Evolutionary conservation across 2,113 vertebrate species (phyloP).

Genomic region (Tragelaphus scriptus): DNA sequence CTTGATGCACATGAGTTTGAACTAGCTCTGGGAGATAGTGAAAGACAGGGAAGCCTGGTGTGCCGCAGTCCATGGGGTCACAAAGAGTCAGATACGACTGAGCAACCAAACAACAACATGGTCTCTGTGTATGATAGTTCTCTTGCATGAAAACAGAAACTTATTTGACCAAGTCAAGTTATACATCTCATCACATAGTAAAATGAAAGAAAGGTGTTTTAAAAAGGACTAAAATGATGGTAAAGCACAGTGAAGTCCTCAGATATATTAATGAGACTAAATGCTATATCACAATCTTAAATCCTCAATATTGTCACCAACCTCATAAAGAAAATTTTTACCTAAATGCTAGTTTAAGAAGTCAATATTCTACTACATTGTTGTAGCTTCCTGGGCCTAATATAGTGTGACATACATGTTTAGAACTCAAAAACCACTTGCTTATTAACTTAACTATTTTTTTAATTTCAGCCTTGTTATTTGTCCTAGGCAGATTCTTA

Average conservation of each 20-base stretch:
- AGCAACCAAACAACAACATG: accelerated
- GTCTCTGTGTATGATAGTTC: background rate
- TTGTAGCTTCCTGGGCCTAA: background rate
- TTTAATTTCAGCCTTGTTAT: background rate
- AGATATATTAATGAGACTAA: slow-evolving; percentile 1
- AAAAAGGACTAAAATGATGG: background rate
- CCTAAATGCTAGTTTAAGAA: background rate
- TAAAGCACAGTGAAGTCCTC: background rate
- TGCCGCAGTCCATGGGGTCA: background rate
- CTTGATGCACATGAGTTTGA: background rate
- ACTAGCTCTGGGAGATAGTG: background rate
- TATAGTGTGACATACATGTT: background rate
- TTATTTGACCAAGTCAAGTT: background rate
- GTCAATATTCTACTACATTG: background rate
- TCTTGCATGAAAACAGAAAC: background rate
- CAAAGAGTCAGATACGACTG: background rate
- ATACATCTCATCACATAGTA: background rate
- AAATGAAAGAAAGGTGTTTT: background rate
- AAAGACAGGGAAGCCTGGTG: background rate
- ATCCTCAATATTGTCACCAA: background rate
- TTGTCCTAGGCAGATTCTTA: background rate
- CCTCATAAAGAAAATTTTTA: background rate
- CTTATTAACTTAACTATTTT: background rate
- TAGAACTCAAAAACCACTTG: background rate
- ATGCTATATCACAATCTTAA: slow-evolving; percentile 9